phyloP scores from a whole-genome alignment of 1,140 invertebrate species.

The Calosoma granatense region DNA sequence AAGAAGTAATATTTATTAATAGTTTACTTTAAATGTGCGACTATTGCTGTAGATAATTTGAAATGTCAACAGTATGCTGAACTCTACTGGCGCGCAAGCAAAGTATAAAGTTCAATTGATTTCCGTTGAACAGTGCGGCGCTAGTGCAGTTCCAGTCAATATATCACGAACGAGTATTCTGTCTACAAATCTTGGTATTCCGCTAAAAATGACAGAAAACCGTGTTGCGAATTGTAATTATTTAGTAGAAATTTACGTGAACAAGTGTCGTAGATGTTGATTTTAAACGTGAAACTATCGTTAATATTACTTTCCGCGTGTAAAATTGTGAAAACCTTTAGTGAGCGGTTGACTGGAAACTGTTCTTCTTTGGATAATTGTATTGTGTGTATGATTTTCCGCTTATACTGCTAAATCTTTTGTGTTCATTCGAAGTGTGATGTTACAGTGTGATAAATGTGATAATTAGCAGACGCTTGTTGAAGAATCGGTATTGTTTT shows the following conservation, averaged over 20 bases:
- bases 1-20: background rate
- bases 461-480: background rate
- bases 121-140: slow-evolving; percentile 13
- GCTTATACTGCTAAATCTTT: background rate
- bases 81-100: background rate
- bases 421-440: background rate
- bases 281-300: too few relatives aligned
- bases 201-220: slow-evolving; percentile 4
- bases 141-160: slow-evolving; percentile 26
- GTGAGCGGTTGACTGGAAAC: background rate
- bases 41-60: too few relatives aligned
- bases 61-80: too few relatives aligned
- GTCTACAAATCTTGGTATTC: background rate
- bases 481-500: background rate
- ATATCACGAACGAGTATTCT: slow-evolving; percentile 22
- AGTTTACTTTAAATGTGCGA: too few relatives aligned
- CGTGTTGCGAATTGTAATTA: background rate
- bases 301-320: background rate
- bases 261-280: background rate
- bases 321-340: background rate
- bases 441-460: slow-evolving; percentile 5
- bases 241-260: background rate
- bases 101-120: background rate
- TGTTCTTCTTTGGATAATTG: background rate
- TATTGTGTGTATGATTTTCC: background rate